Conservation (phyloP, 2,797 vertebrate genomes). For the Aplochiton taeniatus region DNA sequence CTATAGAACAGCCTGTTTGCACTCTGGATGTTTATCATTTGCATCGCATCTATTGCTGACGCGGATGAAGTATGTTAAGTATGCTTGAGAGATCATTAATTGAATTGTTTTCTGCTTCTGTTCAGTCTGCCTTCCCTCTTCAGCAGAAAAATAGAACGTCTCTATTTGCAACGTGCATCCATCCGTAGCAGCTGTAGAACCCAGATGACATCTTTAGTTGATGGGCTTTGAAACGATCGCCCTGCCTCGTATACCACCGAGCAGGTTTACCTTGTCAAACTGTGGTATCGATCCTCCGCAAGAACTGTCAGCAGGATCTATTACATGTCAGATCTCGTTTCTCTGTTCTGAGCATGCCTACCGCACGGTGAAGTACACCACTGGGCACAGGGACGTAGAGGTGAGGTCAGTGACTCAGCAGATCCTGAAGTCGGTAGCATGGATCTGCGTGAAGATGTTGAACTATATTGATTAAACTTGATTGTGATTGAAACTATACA, state of each 20-base stretch:
- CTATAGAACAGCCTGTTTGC: too few species aligned
- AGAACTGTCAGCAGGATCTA: constrained; percentile 32
- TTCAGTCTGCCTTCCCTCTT: not conserved
- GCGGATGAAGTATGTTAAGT: not conserved
- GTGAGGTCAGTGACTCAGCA: too few species aligned
- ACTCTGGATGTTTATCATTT: not conserved
- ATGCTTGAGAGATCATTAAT: too few species aligned
- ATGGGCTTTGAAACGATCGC: constrained; percentile 37
- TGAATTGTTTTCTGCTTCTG: too few species aligned
- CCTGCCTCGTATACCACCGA: not conserved
- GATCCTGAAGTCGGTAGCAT: too few species aligned
- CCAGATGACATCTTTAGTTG: constrained; percentile 31
- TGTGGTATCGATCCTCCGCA: constrained; percentile 19
- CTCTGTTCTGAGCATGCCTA: constrained; percentile 20
- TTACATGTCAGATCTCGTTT: constrained; percentile 12
- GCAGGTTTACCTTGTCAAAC: constrained; percentile 32
- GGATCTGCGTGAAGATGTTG: too few species aligned
- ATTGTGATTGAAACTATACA: too few species aligned
- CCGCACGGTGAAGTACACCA: too few species aligned
- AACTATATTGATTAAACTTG: too few species aligned
- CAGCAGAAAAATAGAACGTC: constrained; percentile 14
- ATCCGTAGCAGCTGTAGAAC: constrained; percentile 22
- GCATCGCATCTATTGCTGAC: constrained; percentile 9
- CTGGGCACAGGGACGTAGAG: too few species aligned
- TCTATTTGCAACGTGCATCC: constrained; percentile 35